Base-by-base conservation (phyloP, 2,113 vertebrate genomes). In the Odocoileus hemionus region DNA sequence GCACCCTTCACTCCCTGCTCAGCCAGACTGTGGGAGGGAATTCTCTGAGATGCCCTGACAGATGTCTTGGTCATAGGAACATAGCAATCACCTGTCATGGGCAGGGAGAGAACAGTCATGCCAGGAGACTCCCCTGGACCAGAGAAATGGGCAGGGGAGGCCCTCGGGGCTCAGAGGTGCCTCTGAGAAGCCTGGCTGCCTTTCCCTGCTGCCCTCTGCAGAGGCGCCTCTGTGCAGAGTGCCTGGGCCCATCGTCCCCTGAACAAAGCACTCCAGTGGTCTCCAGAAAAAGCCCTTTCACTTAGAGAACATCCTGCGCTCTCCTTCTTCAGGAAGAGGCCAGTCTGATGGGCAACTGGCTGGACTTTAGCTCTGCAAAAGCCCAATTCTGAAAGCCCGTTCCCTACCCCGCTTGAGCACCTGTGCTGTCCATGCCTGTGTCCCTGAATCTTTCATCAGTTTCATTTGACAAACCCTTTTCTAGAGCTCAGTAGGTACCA, bases 241-340 rank as follows among this genome's bases (percentile, higher is more conserved):
- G 30, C 21, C 23, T 26, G 47, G 28, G 25, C 64, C 64, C 89
- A 47, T 1, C 12, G 36, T 50, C 67, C 89, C 80, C 58, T 39
- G n/a, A 39, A 43, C 0, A 28, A n/a, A 87, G 52, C 15, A 10
- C 47, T 12, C 76, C 23, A 15, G 67, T 1, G 26, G 55, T 47
- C 64, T 95, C 90, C 52, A 33, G 83, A 36, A 74, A 89, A 93
- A 87, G 26, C 67, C 54, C 47, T 70, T 92, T 84, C n/a, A 17
- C 60, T 89, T 86, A 5, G 23, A 70, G 47, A 90, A 76, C 47
- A 67, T 19, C 43, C 54, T 1, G 1, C n/a, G 25, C 57, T 83
- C 33, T 89, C 79, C 55, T 76, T 36, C 13, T n/a, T 70, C 76
- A 79, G 67, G 76, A 84, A 43, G 43, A 80, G 57, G 43, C 76